Conservation (phyloP, 2,113 vertebrate species). For the Anolis carolinensis region DNA sequence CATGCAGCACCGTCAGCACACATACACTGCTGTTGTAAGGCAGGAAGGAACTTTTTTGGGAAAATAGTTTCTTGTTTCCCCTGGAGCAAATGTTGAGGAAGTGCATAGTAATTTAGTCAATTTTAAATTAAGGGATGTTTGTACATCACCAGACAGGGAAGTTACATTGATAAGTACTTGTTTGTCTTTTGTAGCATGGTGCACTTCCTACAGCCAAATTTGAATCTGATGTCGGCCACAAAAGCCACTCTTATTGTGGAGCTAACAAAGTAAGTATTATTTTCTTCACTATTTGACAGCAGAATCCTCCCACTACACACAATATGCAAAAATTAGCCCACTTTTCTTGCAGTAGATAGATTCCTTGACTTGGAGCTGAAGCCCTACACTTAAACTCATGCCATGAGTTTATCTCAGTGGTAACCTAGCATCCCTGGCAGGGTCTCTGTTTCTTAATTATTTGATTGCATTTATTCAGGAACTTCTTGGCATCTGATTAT, state of each 20-base stretch:
- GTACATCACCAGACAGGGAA: neutral
- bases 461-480: neutral
- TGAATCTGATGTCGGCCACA: slow-evolving; percentile 76
- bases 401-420: neutral
- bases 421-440: neutral
- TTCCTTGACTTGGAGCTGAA: neutral
- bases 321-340: neutral
- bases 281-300: neutral
- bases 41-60: neutral
- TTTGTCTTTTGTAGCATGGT: slow-evolving; percentile 69
- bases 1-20: neutral
- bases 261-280: slow-evolving; percentile 76
- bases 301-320: neutral
- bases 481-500: neutral
- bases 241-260: slow-evolving; percentile 80
- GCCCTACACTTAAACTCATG: neutral
- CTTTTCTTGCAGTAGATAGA: neutral
- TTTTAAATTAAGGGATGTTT: neutral
- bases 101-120: neutral
- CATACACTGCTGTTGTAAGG: neutral
- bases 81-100: neutral
- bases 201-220: slow-evolving; percentile 72
- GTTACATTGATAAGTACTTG: neutral
- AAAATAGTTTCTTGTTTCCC: neutral
- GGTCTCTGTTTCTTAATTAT: neutral